A percentile compares a stretch with the other conserved stretches of the same genome.
These are phyloP conservation scores for Tinea trinotella DNA, from an alignment of 2,888 invertebrate genomes.

Conservation along the genomic window DNA sequence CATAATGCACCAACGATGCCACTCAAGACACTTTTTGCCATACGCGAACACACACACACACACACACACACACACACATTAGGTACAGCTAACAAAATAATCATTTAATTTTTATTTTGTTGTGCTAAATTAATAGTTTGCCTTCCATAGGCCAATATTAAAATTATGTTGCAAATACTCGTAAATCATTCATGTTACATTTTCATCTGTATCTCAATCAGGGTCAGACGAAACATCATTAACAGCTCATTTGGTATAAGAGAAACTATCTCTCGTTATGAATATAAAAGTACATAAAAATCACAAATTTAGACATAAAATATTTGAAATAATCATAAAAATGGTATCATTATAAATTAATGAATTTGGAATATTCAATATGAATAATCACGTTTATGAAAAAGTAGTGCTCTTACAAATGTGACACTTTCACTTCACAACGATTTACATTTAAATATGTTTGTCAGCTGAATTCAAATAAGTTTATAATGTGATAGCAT, in stretches of 20 bases:
- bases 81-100: slow-evolving; percentile 6
- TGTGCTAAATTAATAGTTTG: no score
- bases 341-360: neutral
- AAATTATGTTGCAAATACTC: no score
- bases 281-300: no score
- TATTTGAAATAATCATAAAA: neutral
- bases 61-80: neutral
- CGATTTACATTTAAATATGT: neutral
- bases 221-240: no score
- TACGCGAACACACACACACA: slow-evolving; percentile 10
- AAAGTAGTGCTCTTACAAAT: no score
- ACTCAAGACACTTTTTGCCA: slow-evolving; percentile 43
- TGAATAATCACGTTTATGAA: neutral
- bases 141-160: no score
- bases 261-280: no score
- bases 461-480: neutral
- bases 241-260: no score
- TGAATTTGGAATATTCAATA: neutral
- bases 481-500: neutral
- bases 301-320: neutral
- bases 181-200: no score
- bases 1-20: slow-evolving; percentile 48
- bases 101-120: neutral
- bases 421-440: no score
- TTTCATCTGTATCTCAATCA: no score